Base-by-base conservation (phyloP, 1,140 invertebrate genomes). In the Philopotamus ludificatus region DNA sequence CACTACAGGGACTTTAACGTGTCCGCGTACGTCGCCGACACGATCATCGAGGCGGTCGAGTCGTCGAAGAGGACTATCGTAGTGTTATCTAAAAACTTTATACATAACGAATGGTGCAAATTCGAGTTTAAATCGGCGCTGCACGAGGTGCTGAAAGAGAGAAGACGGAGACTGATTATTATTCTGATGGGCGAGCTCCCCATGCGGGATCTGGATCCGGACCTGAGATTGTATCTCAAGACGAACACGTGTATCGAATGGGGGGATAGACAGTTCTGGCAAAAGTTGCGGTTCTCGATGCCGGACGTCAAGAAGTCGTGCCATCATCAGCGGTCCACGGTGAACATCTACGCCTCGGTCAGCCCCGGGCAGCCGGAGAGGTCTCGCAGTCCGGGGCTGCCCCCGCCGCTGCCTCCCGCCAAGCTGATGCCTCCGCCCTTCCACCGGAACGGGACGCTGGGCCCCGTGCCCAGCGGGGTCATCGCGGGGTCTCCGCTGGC, bases 231-330 rank as follows among this genome's bases (percentile, higher is more conserved):
- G 71, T 94, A 93, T 81, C 83, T 97, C 65, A 90, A 94, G 71
- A 93, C 91, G 10, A 92, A 92, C 79, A 94, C 92, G 75, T 91
- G 87, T 79, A 88, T 96, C 71, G 89, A 93, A 73, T 95, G 92
- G 90, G 92, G 91, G 60, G 94, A 96, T 80, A 89, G 92, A 74
- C 86, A 91, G 72, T 97, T 97, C 80, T 97, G 94, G 94, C 88
- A 95, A 73, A 96, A 96, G 79, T 82, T 98, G 51, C 86, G 91
- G 72, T 94, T 93, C 73, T 91, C 92, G 18, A 88, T 97, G 87
- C 94, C 94, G 34, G 89, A 92, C 72, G 84, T 87, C 53, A 79
- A 82, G 73, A 80, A 83, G 73, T 71, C 73, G 3, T 84, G 83
- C 76, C 77, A 84, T 41, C 82, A 84, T 75, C 83, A 84, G 74